phyloP scores from a whole-genome alignment of 2,113 vertebrate genomes.

The Daboia siamensis region DNA sequence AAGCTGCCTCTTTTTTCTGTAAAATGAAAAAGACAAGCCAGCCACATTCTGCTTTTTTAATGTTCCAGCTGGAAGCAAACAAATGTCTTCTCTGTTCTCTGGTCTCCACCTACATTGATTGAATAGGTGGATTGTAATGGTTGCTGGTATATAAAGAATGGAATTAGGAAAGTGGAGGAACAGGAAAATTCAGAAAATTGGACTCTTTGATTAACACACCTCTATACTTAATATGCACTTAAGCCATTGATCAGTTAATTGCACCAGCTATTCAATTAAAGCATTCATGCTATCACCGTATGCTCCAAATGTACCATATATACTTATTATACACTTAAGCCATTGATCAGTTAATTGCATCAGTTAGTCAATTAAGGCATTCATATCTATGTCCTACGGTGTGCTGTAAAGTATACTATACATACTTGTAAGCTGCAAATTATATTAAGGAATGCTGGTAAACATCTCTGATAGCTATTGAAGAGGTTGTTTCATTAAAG shows the following conservation, averaged over 20 bases:
- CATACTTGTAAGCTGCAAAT: slow-evolving; percentile 13
- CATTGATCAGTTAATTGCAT: slow-evolving; percentile 29
- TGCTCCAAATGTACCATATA: slow-evolving; percentile 23
- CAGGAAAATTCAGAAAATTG: slow-evolving; percentile 8
- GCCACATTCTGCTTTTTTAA: neutral
- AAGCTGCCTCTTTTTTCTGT: neutral
- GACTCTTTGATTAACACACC: slow-evolving; percentile 25
- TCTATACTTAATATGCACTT: slow-evolving; percentile 25
- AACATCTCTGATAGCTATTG: slow-evolving; percentile 16
- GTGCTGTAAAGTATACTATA: slow-evolving; percentile 3
- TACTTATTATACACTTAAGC: slow-evolving; percentile 32
- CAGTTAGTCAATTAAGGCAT: slow-evolving; percentile 24
- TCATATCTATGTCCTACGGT: slow-evolving; percentile 2
- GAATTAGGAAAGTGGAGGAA: slow-evolving; percentile 14
- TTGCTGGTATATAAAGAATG: neutral
- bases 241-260: slow-evolving; percentile 34
- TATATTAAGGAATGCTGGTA: slow-evolving; percentile 12
- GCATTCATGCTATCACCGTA: slow-evolving; percentile 17
- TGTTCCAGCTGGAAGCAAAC: slow-evolving; percentile 7
- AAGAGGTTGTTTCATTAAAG: neutral
- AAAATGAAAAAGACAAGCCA: slow-evolving; percentile 4
- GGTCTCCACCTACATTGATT: neutral
- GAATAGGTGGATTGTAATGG: neutral
- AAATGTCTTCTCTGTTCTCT: slow-evolving; percentile 17
- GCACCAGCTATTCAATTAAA: slow-evolving; percentile 30